Evolutionary conservation across 2,113 vertebrate species (phyloP).

Genomic region (Ammodytes dubius): DNA sequence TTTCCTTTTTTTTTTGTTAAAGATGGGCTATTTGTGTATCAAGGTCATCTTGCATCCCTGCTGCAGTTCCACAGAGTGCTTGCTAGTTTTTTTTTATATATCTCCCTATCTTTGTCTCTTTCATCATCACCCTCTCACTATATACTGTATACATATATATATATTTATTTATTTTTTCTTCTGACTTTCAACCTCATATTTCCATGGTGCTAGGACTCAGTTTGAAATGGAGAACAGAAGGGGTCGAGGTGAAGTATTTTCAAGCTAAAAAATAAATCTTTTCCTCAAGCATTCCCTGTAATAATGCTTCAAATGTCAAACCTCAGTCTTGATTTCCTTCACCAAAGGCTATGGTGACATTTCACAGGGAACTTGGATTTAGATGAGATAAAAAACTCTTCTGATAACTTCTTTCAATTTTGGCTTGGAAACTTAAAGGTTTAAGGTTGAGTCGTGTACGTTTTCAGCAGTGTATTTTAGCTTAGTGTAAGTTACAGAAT

Average conservation of each 20-base stretch:
- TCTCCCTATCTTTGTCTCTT: conserved; percentile 3
- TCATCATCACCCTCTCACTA: conserved; percentile 1
- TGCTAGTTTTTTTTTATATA: conserved; percentile 22
- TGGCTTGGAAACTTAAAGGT: conserved; percentile 11
- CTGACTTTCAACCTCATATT: conserved; percentile 36
- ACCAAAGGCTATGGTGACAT: conserved; percentile 51
- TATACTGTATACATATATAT: neutral
- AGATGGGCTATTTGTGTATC: conserved; percentile 65
- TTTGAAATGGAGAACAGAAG: conserved; percentile 30
- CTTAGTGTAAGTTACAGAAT: conserved; percentile 7
- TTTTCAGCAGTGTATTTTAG: conserved; percentile 5
- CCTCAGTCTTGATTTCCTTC: conserved; percentile 37
- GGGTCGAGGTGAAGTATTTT: conserved; percentile 49
- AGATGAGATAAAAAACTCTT: conserved; percentile 40
- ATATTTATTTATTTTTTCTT: neutral
- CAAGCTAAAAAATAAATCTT: conserved; percentile 29
- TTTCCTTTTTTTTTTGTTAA: conserved; percentile 19
- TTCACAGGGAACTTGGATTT: conserved; percentile 44
- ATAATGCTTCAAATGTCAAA: conserved; percentile 70
- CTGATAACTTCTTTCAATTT: conserved; percentile 31
- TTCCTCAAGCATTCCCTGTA: conserved; percentile 12
- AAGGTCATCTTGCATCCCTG: conserved; percentile 72
- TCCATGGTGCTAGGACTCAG: conserved; percentile 12
- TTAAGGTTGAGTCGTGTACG: neutral
- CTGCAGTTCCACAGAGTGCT: conserved; percentile 30